Evolutionary conservation across 2,888 invertebrate species (phyloP).

Genomic region (Sesia bembeciformis): DNA sequence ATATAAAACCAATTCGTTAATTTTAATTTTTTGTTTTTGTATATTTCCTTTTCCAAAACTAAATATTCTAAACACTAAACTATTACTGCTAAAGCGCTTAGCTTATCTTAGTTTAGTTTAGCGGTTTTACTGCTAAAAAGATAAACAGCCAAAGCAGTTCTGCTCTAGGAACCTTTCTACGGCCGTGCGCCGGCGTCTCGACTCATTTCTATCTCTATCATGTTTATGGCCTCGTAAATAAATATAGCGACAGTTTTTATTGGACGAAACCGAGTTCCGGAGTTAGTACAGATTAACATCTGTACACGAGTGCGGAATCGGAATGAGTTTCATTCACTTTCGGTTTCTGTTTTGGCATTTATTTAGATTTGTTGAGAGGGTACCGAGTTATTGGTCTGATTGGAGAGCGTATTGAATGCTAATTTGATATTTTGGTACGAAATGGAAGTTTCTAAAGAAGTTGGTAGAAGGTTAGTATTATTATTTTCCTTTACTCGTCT

Average conservation of each 20-base stretch:
- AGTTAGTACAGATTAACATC: conserved; percentile 54
- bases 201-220: conserved; percentile 34
- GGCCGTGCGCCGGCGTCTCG: conserved; percentile 1
- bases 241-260: conserved; percentile 64
- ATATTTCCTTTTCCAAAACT: too few species aligned
- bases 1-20: too few species aligned
- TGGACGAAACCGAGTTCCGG: conserved; percentile 48
- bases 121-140: too few species aligned
- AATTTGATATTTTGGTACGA: background rate
- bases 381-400: background rate
- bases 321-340: conserved; percentile 26
- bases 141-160: too few species aligned
- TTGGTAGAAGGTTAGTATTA: too few species aligned
- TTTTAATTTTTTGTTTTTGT: too few species aligned
- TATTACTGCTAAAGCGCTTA: too few species aligned
- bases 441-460: background rate
- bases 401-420: background rate
- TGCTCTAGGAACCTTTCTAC: background rate
- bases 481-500: too few species aligned
- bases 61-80: too few species aligned
- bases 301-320: conserved; percentile 39
- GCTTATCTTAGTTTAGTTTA: background rate
- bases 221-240: conserved; percentile 65
- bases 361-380: background rate
- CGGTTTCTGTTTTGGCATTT: conserved; percentile 12